Percentiles rank a stretch among this genome's conserved stretches.
phyloP scores from a whole-genome alignment of 2,888 invertebrate genomes.

The Acrocyrtus sp. region DNA sequence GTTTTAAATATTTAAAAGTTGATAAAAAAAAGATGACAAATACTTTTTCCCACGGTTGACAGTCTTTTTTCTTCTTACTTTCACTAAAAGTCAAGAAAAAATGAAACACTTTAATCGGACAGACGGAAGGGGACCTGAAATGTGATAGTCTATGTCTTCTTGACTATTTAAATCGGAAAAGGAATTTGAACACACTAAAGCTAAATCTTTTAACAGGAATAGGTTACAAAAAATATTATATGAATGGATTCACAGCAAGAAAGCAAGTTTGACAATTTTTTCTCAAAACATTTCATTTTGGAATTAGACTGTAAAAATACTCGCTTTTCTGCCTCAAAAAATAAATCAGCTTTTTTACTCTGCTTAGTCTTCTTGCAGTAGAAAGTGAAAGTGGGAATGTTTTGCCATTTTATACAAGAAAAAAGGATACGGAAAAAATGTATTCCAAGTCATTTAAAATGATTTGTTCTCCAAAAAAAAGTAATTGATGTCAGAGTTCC shows the following conservation, averaged over 20 bases:
- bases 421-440: too few relatives aligned
- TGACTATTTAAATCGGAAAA: conserved; percentile 28
- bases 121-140: conserved; percentile 61
- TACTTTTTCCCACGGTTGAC: conserved; percentile 47
- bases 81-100: conserved; percentile 5
- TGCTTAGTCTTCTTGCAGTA: not conserved
- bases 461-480: not conserved
- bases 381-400: too few relatives aligned
- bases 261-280: too few relatives aligned
- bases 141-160: conserved; percentile 60
- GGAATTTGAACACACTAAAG: too few relatives aligned
- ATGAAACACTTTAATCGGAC: conserved; percentile 27
- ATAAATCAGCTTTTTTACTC: too few relatives aligned
- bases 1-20: too few relatives aligned
- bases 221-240: too few relatives aligned
- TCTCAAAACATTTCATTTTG: too few relatives aligned
- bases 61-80: conserved; percentile 28
- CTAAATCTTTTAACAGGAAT: too few relatives aligned
- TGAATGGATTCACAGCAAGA: too few relatives aligned
- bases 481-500: not conserved
- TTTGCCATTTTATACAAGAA: not conserved
- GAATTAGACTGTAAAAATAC: too few relatives aligned
- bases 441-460: not conserved
- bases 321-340: too few relatives aligned
- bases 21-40: conserved; percentile 31